A percentile compares a stretch with the other conserved stretches of the same genome.
phyloP scores from a whole-genome alignment of 1,140 invertebrate genomes.

The Trypoxylus dichotomus region DNA sequence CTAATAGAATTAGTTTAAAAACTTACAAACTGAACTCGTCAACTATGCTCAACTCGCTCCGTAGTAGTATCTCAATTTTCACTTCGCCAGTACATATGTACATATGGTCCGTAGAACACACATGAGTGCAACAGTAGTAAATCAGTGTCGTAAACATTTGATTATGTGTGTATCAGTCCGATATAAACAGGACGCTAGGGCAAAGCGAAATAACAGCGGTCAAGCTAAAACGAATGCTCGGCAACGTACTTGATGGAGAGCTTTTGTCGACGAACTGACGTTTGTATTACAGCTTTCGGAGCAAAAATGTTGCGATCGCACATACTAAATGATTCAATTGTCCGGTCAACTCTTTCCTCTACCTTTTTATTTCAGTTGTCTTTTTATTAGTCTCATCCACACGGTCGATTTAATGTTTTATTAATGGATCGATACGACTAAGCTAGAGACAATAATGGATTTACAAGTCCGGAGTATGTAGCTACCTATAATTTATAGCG shows the following conservation, averaged over 20 bases:
- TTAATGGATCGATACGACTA: conserved; percentile 5
- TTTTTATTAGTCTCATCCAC: conserved; percentile 15
- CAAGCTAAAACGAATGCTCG: background rate
- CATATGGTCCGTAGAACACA: no score
- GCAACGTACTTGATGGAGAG: background rate
- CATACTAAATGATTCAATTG: conserved; percentile 25
- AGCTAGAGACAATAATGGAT: background rate
- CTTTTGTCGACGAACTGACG: conserved; percentile 18
- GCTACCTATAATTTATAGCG: background rate
- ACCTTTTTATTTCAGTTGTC: conserved; percentile 8
- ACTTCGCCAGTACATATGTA: no score
- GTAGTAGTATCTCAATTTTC: no score
- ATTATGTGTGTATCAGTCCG: conserved; percentile 16
- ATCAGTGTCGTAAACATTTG: conserved; percentile 23
- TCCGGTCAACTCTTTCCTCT: background rate
- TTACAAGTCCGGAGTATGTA: background rate
- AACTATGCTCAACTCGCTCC: no score
- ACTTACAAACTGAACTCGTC: no score
- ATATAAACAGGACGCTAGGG: background rate
- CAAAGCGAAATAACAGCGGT: conserved; percentile 19
- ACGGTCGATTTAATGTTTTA: conserved; percentile 22
- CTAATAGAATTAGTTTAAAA: no score
- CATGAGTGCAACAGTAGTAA: background rate
- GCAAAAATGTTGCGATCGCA: conserved; percentile 23
- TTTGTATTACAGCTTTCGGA: conserved; percentile 23